Evolutionary conservation across 2,797 vertebrate genomes (phyloP).

Genomic region (Tenualosa thibaudeaui): DNA sequence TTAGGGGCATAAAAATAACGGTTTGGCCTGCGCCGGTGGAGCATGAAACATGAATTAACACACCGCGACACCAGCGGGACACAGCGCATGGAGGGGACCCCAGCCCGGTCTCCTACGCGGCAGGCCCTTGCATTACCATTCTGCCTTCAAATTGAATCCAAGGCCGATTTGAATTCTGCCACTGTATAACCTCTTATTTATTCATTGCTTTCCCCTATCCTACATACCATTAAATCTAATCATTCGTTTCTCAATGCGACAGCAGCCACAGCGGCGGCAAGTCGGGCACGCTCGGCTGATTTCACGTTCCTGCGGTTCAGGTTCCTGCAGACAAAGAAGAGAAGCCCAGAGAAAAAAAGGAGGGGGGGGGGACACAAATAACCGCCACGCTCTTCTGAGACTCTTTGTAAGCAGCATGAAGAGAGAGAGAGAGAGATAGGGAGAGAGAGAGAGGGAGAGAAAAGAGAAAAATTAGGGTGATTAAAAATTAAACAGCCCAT

Average conservation of each 20-base stretch:
- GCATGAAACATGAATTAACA: conserved; percentile 73
- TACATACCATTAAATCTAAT: conserved; percentile 76
- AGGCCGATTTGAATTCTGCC: conserved; percentile 77
- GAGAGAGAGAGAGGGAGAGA: conserved; percentile 26
- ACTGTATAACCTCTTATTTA: conserved; percentile 77
- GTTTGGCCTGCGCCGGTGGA: conserved; percentile 60
- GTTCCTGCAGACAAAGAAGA: conserved; percentile 42
- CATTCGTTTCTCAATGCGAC: conserved; percentile 61
- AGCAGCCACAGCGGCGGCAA: conserved; percentile 37
- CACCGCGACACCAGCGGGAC: conserved; percentile 61
- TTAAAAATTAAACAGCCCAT: conserved; percentile 60
- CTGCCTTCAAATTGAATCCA: conserved; percentile 73
- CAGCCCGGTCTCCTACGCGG: conserved; percentile 60
- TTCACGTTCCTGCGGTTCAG: conserved; percentile 46
- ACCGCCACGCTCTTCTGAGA: conserved; percentile 47
- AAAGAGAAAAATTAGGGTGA: conserved; percentile 28
- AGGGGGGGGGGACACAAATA: conserved; percentile 39
- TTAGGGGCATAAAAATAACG: conserved; percentile 48
- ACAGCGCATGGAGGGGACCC: conserved; percentile 65
- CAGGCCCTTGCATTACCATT: conserved; percentile 67
- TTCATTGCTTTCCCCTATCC: conserved; percentile 74
- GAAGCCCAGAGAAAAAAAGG: background rate
- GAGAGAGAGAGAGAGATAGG: conserved; percentile 8
- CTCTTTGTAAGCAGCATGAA: conserved; percentile 33
- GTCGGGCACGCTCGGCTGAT: conserved; percentile 54